Base-by-base conservation (phyloP, 1,140 invertebrate species). In the Bathynomus jamesi region DNA sequence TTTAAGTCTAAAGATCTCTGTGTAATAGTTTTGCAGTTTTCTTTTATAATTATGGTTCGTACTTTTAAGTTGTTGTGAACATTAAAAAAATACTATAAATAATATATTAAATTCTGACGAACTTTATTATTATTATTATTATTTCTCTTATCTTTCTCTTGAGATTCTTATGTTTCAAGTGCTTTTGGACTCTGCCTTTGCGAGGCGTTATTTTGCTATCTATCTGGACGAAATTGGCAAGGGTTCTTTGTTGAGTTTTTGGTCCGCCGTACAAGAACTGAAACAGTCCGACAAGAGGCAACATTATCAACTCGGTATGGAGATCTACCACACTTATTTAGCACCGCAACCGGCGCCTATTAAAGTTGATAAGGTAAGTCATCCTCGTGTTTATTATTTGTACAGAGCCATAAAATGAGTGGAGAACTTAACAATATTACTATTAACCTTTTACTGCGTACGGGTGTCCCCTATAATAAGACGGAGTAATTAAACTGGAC, bases 261-360 rank as follows among this genome's bases (percentile, higher is more conserved):
- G 92, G 88, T 87, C 87, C 77, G 90, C 90, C n/a, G 91, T 95
- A 0, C 92, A 95, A 79, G 91, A 94, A 82, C 83, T 96, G 68
- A 86, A 89, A 72, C 84, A 86, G 64, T 87, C 90, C 17, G 87
- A 87, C 68, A 85, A 88, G 78, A 88, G 87, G 67, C 87, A 87
- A 69, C 91, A 90, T 85, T 92, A 95, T 82, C 91, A 94, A 76
- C 81, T 94, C n/a, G 93, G 90, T 13, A 90, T 90, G 30, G 92
- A 94, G 80, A 92, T 95, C 76, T 95, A 93, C 83, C 92, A 94
- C 78, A 92, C 91, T 13, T 94, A 91, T 78, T 90, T 95, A 5
- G 89, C 87, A 60, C 65, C 73, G 2, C 65, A 75, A 13, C 60
- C 73, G 69, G 88, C 89, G 1, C 89, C 90, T 80, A 89, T 93